A percentile compares a stretch with the other conserved stretches of the same genome.
These are phyloP conservation scores for Plodia interpunctella DNA, from an alignment of 1,140 invertebrate genomes.

Conservation along the genomic window DNA sequence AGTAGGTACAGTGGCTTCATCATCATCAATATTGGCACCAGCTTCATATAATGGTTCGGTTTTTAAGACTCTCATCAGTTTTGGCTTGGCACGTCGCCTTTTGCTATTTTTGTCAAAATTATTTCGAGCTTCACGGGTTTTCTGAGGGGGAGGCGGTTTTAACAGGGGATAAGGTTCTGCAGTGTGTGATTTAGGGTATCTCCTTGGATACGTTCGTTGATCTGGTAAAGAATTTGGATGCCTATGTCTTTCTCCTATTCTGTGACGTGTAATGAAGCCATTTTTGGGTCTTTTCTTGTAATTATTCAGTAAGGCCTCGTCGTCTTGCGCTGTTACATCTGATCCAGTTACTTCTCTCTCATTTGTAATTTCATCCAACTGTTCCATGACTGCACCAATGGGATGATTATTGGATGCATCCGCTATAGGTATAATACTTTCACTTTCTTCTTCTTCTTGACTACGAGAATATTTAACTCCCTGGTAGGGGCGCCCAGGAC, in stretches of 20 bases:
- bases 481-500: conserved; percentile 48
- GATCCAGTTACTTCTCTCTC: conserved; percentile 36
- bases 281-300: conserved; percentile 43
- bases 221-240: conserved; percentile 46
- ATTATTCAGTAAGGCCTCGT: conserved; percentile 35
- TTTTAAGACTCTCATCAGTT: conserved; percentile 49
- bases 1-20: conserved; percentile 32
- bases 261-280: conserved; percentile 29
- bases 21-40: conserved; percentile 30
- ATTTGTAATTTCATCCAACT: conserved; percentile 41
- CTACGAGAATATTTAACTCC: conserved; percentile 68
- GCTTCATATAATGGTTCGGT: conserved; percentile 57
- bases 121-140: conserved; percentile 31
- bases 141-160: conserved; percentile 59
- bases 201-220: conserved; percentile 45
- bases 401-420: conserved; percentile 63
- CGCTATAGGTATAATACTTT: conserved; percentile 59
- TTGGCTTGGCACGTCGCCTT: conserved; percentile 49
- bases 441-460: conserved; percentile 67
- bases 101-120: conserved; percentile 51
- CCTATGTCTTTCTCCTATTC: conserved; percentile 38
- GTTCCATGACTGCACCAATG: conserved; percentile 70
- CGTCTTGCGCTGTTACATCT: conserved; percentile 37
- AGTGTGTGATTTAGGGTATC: conserved; percentile 53
- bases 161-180: conserved; percentile 67